Evolutionary conservation across 2,888 invertebrate genomes (phyloP), one percentile per base, ranked within the genome.

Genomic region (Hybos culiciformis): DNA sequence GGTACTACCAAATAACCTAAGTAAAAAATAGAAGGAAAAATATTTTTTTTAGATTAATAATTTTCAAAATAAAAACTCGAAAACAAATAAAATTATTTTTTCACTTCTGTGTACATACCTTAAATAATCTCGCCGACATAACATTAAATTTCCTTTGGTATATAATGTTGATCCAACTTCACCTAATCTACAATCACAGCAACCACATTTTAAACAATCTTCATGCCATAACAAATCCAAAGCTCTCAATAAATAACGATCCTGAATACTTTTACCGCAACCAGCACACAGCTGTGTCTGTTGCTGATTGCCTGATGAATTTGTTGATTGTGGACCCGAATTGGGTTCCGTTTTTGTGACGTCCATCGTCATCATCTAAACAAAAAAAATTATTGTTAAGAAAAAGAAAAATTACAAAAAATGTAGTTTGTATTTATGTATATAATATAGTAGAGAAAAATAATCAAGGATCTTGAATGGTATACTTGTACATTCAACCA

Each of bases 181-280:
- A 17, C 94, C 96, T 45, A 96, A 77, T 42, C 94, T 77, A 63
- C 94, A 94, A 70, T 94, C 92, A 68, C 96, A 96, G 70, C 94
- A 94, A 54, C 91, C 90, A 63, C 92, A 92, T 68, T 94, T 96
- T 48, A 96, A 77, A 66, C 96, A 96, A 70, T 96, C 94, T 66
- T 96, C 96, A 67, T 96, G 96, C 94, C 96, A 96, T 60, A 83
- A 81, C 69, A 88, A 79, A 66, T 94, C 93, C 59, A 94, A 68
- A 3, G 94, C 93, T 66, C 90, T 88, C 58, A 94, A 76, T 52
- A 93, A 74, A 65, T 79, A 92, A 56, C 90, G 77, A 65, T 92
- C 94, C 29, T 85, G 85, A 61, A 96, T 96, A 58, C 83, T 81
- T 69, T 93, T 93, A 61, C 85, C 86, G 68, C 94, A 96, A 24